A percentile compares a stretch with the other conserved stretches of the same genome.
Evolutionary conservation across 2,113 vertebrate species (phyloP).

Genomic region (Furnarius figulus): DNA sequence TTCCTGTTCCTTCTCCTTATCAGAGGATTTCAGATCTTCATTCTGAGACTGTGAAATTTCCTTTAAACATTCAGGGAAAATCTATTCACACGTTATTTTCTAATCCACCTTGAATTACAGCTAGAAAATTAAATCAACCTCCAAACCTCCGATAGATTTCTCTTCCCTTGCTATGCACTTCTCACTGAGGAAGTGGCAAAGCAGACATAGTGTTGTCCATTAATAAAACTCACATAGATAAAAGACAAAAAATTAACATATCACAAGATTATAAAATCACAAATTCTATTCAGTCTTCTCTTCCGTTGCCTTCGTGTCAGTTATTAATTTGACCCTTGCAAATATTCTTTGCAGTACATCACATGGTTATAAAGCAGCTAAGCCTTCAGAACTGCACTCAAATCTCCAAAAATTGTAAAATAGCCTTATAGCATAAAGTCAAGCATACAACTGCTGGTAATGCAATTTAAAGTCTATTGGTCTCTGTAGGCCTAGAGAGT

Average conservation of each 20-base stretch:
- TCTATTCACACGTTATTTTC: neutral
- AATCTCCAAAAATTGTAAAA: neutral
- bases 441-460: neutral
- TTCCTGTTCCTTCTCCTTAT: neutral
- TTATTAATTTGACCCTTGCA: slow-evolving; percentile 57
- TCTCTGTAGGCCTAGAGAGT: neutral
- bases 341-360: neutral
- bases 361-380: slow-evolving; percentile 16
- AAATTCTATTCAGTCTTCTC: slow-evolving; percentile 39
- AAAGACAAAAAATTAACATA: slow-evolving; percentile 42
- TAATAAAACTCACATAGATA: slow-evolving; percentile 52
- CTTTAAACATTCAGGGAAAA: neutral
- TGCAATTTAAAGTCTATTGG: neutral
- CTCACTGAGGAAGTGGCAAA: neutral
- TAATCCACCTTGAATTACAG: neutral
- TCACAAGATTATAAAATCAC: slow-evolving; percentile 33
- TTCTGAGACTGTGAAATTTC: neutral
- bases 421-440: neutral
- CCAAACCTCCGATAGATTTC: neutral
- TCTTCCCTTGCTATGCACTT: neutral
- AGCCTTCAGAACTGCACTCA: neutral
- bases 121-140: slow-evolving; percentile 4
- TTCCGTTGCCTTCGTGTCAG: neutral
- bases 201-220: neutral
- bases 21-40: neutral